Percentiles rank a stretch among this genome's conserved stretches.
Evolutionary conservation across 2,113 vertebrate genomes (phyloP).

Genomic region (Clinocottus analis): DNA sequence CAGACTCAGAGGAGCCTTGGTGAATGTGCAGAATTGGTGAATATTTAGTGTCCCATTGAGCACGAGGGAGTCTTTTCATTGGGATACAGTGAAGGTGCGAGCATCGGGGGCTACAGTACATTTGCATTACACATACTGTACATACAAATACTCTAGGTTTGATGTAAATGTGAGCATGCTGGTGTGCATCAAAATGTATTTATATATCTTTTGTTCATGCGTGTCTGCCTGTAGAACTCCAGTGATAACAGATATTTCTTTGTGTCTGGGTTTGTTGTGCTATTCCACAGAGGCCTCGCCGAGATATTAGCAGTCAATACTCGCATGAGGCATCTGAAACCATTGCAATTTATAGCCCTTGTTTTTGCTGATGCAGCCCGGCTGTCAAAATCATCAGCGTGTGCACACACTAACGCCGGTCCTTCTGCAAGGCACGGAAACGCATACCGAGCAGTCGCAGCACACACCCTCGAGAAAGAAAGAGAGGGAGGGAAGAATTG

Average conservation of each 20-base stretch:
- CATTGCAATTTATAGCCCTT: conserved; percentile 75
- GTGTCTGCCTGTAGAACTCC: conserved; percentile 21
- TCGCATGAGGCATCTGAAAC: conserved; percentile 69
- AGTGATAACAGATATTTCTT: conserved; percentile 32
- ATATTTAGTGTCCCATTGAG: conserved; percentile 43
- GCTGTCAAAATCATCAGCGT: conserved; percentile 80
- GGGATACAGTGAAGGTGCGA: background rate
- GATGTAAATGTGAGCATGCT: background rate
- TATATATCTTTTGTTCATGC: conserved; percentile 7
- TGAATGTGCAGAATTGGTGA: conserved; percentile 51
- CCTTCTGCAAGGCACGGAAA: conserved; percentile 59
- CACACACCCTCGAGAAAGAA: conserved; percentile 44
- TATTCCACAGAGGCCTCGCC: conserved; percentile 37
- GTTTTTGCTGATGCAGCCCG: conserved; percentile 79
- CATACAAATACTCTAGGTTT: background rate
- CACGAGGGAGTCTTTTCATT: background rate
- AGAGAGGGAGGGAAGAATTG: conserved; percentile 35
- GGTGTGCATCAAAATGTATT: conserved; percentile 10
- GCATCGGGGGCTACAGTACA: background rate
- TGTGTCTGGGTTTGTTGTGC: conserved; percentile 46
- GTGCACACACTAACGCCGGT: conserved; percentile 71
- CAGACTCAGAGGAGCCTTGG: conserved; percentile 39
- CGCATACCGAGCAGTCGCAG: conserved; percentile 64
- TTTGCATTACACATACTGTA: conserved; percentile 1
- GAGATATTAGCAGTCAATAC: conserved; percentile 77